These are phyloP conservation scores for Holotrichia oblita DNA, from an alignment of 1,140 invertebrate genomes.

Conservation along the genomic window DNA sequence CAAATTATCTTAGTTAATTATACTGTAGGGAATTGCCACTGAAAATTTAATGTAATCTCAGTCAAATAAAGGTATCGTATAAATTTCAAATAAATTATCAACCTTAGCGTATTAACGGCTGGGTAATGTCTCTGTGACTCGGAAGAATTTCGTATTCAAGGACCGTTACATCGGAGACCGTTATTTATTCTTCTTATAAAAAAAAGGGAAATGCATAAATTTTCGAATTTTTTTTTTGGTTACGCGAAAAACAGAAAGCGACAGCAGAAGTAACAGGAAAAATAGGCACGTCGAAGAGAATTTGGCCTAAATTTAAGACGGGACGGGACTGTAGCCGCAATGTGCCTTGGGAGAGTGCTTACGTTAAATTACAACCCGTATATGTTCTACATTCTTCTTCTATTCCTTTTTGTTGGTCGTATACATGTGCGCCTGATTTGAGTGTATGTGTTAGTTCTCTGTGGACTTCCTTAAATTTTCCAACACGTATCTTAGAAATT, in stretches of 20 bases:
- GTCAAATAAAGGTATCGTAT: constrained; percentile 20
- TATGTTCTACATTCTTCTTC: constrained; percentile 41
- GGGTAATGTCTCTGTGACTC: constrained; percentile 17
- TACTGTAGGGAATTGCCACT: not conserved
- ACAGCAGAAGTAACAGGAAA: constrained; percentile 8
- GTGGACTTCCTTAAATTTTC: not conserved
- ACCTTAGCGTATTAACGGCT: not conserved
- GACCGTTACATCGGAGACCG: constrained; percentile 20
- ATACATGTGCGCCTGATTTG: not conserved
- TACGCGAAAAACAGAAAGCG: not conserved
- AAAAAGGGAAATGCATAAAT: constrained; percentile 35
- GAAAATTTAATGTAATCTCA: not conserved
- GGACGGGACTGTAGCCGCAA: constrained; percentile 37
- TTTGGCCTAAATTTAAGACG: constrained; percentile 32
- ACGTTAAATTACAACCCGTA: constrained; percentile 44
- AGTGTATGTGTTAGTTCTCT: not conserved
- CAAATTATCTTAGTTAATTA: not conserved
- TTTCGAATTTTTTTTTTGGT: constrained; percentile 22
- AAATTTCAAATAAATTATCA: constrained; percentile 28
- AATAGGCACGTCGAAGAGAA: constrained; percentile 22
- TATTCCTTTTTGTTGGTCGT: constrained; percentile 37
- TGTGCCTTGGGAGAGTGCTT: constrained; percentile 45
- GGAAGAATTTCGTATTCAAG: constrained; percentile 19
- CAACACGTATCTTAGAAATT: constrained; percentile 33
- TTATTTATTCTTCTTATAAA: constrained; percentile 36